Evolutionary conservation across 2,888 invertebrate species (phyloP).

Genomic region (Stramonita haemastoma): DNA sequence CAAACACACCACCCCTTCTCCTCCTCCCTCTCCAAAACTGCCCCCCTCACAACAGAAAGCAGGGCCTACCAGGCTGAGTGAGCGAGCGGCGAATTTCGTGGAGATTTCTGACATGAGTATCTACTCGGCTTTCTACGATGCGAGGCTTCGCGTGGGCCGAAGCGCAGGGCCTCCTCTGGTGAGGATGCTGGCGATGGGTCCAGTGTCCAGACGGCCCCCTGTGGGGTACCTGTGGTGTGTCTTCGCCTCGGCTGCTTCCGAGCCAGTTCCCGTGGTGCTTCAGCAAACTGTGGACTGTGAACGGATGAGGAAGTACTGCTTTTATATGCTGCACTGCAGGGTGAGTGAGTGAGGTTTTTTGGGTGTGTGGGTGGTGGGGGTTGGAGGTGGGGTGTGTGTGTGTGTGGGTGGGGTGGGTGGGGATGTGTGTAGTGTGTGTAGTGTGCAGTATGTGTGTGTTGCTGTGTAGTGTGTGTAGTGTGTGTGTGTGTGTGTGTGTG

Average conservation of each 20-base stretch:
- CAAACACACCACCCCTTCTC: neutral
- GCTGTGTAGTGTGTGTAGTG: too few species aligned
- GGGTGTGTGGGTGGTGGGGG: too few species aligned
- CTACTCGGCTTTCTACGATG: slow-evolving; percentile 31
- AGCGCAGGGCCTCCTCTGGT: neutral
- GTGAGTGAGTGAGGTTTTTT: neutral
- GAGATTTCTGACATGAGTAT: slow-evolving; percentile 6
- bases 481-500: too few species aligned
- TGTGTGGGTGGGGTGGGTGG: too few species aligned
- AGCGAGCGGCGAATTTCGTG: neutral
- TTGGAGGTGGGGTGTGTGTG: too few species aligned
- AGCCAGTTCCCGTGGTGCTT: slow-evolving; percentile 1
- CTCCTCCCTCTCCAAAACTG: neutral
- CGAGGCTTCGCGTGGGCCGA: too few species aligned
- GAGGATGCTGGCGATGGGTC: slow-evolving; percentile 27
- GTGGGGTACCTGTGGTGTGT: slow-evolving; percentile 29
- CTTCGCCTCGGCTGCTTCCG: neutral
- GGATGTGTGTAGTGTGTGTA: too few species aligned
- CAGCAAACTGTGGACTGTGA: slow-evolving; percentile 30
- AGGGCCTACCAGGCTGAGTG: slow-evolving; percentile 4
- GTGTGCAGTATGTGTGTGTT: too few species aligned
- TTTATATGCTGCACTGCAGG: slow-evolving; percentile 24
- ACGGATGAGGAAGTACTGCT: slow-evolving; percentile 29
- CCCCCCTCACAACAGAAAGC: neutral
- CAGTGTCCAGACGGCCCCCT: neutral